A percentile compares a stretch with the other conserved stretches of the same genome.
Evolutionary conservation across 2,113 vertebrate genomes (phyloP).

Genomic region (Myocastor coypus): DNA sequence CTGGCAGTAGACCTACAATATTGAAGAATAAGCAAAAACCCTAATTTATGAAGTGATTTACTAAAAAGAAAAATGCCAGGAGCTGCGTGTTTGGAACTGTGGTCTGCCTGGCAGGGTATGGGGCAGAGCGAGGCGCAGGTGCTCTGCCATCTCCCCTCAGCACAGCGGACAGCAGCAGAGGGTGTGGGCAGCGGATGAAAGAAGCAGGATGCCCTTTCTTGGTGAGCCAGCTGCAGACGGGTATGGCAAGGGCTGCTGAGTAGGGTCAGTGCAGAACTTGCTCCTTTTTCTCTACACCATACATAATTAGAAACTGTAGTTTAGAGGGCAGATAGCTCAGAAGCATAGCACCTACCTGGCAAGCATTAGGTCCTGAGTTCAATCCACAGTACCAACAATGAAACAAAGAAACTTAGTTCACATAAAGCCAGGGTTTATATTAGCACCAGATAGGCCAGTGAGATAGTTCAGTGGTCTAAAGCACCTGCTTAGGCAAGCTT

Average conservation of each 20-base stretch:
- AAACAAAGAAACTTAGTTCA: not conserved
- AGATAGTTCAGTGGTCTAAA: no score
- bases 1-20: not conserved
- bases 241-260: not conserved
- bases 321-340: not conserved
- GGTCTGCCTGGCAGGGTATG: not conserved
- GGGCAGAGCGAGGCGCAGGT: not conserved
- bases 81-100: not conserved
- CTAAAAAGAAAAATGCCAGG: no score
- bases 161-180: not conserved
- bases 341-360: no score
- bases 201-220: not conserved
- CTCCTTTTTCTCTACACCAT: accelerated
- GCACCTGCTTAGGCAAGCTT: no score
- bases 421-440: not conserved
- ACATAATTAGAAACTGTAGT: not conserved
- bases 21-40: not conserved
- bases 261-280: not conserved
- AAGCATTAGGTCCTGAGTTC: no score
- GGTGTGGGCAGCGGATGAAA: not conserved
- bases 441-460: no score
- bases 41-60: not conserved
- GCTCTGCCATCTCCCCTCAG: not conserved
- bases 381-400: no score
- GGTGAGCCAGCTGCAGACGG: not conserved